These are phyloP conservation scores for Parnassius apollo DNA, from an alignment of 2,888 invertebrate species.

Conservation along the genomic window DNA sequence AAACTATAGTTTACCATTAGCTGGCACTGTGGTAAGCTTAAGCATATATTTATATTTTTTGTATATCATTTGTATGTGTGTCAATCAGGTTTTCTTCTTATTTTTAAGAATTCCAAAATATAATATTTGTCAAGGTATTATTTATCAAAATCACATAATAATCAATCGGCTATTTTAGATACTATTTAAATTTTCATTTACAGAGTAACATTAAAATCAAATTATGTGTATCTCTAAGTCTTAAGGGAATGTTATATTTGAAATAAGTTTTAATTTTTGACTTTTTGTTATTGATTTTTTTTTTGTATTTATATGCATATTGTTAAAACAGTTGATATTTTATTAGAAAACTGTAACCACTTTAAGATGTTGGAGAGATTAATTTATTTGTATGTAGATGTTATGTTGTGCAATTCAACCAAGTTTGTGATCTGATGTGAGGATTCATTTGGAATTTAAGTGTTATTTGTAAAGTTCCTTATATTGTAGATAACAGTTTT, in stretches of 20 bases:
- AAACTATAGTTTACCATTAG: conserved; percentile 52
- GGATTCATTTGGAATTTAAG: conserved; percentile 68
- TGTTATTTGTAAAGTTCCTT: conserved; percentile 78
- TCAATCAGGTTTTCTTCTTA: conserved; percentile 44
- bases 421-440: conserved; percentile 79
- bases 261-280: conserved; percentile 64
- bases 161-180: conserved; percentile 49
- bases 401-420: conserved; percentile 73
- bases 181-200: conserved; percentile 46
- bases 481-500: conserved; percentile 68
- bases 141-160: conserved; percentile 53
- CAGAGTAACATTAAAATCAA: conserved; percentile 43
- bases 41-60: conserved; percentile 58
- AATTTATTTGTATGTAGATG: conserved; percentile 73
- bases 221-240: conserved; percentile 45
- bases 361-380: conserved; percentile 65
- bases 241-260: conserved; percentile 58
- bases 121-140: conserved; percentile 46
- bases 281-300: conserved; percentile 70
- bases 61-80: conserved; percentile 37
- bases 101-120: conserved; percentile 45
- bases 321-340: conserved; percentile 77
- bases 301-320: conserved; percentile 61
- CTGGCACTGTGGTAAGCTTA: conserved; percentile 52
- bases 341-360: conserved; percentile 59